These are phyloP conservation scores for Gibbula magus DNA, from an alignment of 2,888 invertebrate species.

Conservation along the genomic window DNA sequence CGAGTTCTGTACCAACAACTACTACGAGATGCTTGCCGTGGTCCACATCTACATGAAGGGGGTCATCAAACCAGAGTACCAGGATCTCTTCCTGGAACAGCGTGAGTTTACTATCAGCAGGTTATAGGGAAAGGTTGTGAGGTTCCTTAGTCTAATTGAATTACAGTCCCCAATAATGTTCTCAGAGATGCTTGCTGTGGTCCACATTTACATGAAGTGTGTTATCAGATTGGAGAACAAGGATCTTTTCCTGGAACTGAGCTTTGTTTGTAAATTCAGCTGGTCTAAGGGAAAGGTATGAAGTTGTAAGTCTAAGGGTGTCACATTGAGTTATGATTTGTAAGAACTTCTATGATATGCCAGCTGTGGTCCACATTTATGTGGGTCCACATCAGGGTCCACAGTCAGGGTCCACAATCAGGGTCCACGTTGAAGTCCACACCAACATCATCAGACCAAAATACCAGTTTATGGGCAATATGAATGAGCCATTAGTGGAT, in stretches of 20 bases:
- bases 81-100: conserved; percentile 70
- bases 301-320: background rate
- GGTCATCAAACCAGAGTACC: conserved; percentile 53
- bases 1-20: conserved; percentile 70
- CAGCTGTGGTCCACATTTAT: conserved; percentile 52
- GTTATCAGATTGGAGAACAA: conserved; percentile 56
- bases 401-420: too few species aligned
- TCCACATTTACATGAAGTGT: conserved; percentile 52
- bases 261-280: conserved; percentile 50
- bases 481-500: too few species aligned
- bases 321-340: too few species aligned
- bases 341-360: too few species aligned
- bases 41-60: conserved; percentile 52
- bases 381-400: too few species aligned
- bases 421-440: too few species aligned
- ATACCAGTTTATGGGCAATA: too few species aligned
- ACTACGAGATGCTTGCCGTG: conserved; percentile 62
- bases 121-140: background rate
- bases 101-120: conserved; percentile 50
- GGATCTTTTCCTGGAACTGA: conserved; percentile 70
- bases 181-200: conserved; percentile 63
- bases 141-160: background rate
- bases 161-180: too few species aligned
- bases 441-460: too few species aligned
- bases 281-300: background rate